Conservation (phyloP, 1,140 invertebrate species). For the Eupristina koningsbergeri region DNA sequence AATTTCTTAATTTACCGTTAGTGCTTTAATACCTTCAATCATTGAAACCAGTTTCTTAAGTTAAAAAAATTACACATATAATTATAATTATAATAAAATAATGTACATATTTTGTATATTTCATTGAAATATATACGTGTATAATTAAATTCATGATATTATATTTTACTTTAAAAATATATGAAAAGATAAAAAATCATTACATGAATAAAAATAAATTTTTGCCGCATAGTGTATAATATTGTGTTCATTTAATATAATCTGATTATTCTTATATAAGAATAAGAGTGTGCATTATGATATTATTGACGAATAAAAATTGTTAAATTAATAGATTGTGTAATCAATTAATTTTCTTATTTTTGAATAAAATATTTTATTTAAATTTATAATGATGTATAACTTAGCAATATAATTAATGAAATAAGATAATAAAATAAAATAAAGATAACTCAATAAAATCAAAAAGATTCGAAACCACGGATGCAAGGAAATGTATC, state of each 20-base stretch:
- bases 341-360: background rate
- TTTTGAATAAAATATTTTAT: background rate
- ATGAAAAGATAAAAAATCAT: no score
- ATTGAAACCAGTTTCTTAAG: slow-evolving; percentile 32
- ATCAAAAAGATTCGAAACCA: no score
- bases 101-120: slow-evolving; percentile 22
- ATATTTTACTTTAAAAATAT: no score
- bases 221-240: background rate
- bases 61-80: background rate
- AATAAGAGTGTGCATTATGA: background rate
- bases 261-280: background rate
- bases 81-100: no score
- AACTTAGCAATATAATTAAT: no score
- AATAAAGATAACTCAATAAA: no score
- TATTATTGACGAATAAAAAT: no score
- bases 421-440: no score
- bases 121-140: background rate
- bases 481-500: no score
- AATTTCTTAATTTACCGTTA: slow-evolving; percentile 47
- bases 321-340: background rate
- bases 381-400: no score
- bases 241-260: background rate
- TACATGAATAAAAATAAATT: background rate
- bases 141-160: no score
- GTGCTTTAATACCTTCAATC: slow-evolving; percentile 15